These are phyloP conservation scores for Formica aserva DNA, from an alignment of 2,888 invertebrate genomes.

Conservation along the genomic window DNA sequence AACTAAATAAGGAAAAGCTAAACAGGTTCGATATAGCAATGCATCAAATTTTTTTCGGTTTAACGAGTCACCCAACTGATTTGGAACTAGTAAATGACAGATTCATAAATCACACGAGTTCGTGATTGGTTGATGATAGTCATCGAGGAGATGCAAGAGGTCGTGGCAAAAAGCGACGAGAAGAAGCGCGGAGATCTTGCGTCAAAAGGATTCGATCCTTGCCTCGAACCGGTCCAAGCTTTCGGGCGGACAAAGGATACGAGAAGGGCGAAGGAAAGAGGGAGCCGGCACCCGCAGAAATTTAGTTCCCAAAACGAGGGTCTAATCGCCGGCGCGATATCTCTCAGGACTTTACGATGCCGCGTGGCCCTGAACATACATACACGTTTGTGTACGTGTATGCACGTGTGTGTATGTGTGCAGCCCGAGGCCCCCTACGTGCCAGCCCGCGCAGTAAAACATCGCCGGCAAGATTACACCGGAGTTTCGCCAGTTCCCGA, in stretches of 20 bases:
- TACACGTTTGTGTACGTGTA: neutral
- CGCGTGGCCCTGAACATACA: conserved; percentile 50
- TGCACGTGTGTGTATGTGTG: neutral
- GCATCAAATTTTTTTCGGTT: neutral
- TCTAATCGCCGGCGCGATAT: conserved; percentile 81
- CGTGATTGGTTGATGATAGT: conserved; percentile 30
- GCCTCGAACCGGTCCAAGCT: conserved; percentile 5
- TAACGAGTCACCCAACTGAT: conserved; percentile 12
- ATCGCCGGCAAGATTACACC: conserved; percentile 82
- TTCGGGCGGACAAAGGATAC: neutral
- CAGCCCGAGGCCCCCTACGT: conserved; percentile 59
- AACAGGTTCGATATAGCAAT: neutral
- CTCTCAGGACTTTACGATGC: conserved; percentile 80
- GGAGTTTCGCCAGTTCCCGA: conserved; percentile 82
- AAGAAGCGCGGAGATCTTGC: conserved; percentile 22
- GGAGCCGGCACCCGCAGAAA: conserved; percentile 64
- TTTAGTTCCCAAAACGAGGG: conserved; percentile 80
- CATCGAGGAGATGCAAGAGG: neutral
- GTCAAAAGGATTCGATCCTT: conserved; percentile 43
- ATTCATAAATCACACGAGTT: conserved; percentile 34
- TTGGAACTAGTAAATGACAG: conserved; percentile 30
- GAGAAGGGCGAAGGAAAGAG: neutral
- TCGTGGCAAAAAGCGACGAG: neutral
- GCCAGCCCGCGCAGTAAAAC: conserved; percentile 78
- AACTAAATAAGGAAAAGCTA: neutral